phyloP scores from a whole-genome alignment of 2,888 invertebrate genomes.

The Cheilosia vernalis region DNA sequence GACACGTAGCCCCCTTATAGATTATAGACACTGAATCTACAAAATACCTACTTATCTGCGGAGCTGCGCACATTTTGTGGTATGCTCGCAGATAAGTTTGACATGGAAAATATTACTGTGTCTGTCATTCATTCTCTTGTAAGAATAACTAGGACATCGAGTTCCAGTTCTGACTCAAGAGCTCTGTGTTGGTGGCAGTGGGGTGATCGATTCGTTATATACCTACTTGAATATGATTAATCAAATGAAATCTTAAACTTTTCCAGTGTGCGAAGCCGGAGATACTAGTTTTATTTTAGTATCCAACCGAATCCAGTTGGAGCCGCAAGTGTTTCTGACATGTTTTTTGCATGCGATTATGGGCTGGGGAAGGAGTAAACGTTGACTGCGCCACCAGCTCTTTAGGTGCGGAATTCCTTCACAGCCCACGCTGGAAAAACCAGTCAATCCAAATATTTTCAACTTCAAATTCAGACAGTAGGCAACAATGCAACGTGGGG shows the following conservation, averaged over 20 bases:
- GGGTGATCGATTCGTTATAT: constrained; percentile 5
- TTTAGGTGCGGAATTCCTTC: no score
- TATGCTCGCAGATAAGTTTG: constrained; percentile 28
- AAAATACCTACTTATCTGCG: constrained; percentile 3
- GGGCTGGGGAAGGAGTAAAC: no score
- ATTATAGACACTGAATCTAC: no score
- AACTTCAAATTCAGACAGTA: constrained; percentile 10
- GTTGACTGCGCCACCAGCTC: no score
- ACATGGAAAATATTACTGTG: constrained; percentile 37
- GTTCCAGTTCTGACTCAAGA: constrained; percentile 36
- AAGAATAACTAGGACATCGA: constrained; percentile 47
- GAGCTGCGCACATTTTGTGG: neutral
- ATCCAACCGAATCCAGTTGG: constrained; percentile 49
- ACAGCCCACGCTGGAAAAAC: neutral
- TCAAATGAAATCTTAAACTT: no score
- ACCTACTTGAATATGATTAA: no score
- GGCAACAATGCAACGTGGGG: constrained; percentile 52
- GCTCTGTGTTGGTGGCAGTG: constrained; percentile 2
- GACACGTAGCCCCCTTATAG: no score
- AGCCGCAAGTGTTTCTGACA: neutral
- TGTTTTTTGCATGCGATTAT: no score
- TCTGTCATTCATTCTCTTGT: constrained; percentile 22
- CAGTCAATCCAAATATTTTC: constrained; percentile 21
- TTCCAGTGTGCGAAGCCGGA: constrained; percentile 7
- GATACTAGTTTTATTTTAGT: constrained; percentile 39